Evolutionary conservation across 2,888 invertebrate genomes (phyloP), one percentile per base, ranked within the genome.

Genomic region (Siphlonurus alternatus): DNA sequence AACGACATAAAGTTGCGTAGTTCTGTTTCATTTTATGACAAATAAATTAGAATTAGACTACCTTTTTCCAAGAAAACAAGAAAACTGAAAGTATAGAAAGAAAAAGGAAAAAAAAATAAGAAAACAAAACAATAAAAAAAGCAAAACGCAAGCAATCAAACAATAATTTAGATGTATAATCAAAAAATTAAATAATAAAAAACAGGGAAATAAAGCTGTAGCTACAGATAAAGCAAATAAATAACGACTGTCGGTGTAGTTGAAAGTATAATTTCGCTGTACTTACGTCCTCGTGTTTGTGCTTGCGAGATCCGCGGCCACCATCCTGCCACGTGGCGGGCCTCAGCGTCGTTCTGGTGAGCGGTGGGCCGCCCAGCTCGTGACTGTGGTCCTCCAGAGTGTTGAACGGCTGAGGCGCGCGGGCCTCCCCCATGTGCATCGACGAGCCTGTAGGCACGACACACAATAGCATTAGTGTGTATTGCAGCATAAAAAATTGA

Each of bases 321-420:
- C 38, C 15, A 10, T 56, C 22, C n/a, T 56, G n/a, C 22, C 22
- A 22, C 7, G 5, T 18, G 7, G 56, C 15, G 7, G 7, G 5
- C 22, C 5, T 56, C 20, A 20, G 7, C 7, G 56, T 56, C 22
- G 7, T 56, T 5, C 15, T 3, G 7, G n/a, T n/a, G 7, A 56
- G 22, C 7, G 56, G 56, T 10, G 56, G 56, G 7, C 56, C 62
- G 22, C 62, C 54, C 18, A 65, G 23, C 15, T 65, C 65, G 51
- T 65, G 65, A 59, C 65, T 65, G 15, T 62, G 65, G 23, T 65
- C 65, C 59, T 65, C 65, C 23, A 62, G 59, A 19, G 59, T 62
- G 23, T 62, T 65, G 19, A 65, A 62, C 19, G 65, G 62, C 53
- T 51, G 59, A 22, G 65, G 61, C 2, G 61, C 23, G 7, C 25